phyloP scores from a whole-genome alignment of 1,140 invertebrate species.

The Neodiprion fabricii region DNA sequence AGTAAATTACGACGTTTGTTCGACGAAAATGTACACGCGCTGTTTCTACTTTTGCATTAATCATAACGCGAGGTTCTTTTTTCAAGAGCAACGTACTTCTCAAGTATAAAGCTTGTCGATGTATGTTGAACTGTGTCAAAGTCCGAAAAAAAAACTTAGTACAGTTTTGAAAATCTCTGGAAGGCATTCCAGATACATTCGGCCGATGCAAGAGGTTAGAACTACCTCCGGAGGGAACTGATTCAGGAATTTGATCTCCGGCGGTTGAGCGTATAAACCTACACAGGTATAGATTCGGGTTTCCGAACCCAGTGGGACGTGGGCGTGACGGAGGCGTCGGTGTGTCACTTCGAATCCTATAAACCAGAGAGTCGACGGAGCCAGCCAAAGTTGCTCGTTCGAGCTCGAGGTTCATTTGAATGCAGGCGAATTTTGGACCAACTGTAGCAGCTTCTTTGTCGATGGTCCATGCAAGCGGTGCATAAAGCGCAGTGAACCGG shows the following conservation, averaged over 20 bases:
- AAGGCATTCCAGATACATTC: too few relatives aligned
- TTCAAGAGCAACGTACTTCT: too few relatives aligned
- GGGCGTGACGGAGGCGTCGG: not conserved
- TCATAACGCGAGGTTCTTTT: too few relatives aligned
- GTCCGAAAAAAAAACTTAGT: too few relatives aligned
- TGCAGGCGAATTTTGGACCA: not conserved
- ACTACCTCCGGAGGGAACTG: not conserved
- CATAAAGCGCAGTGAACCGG: constrained; percentile 23
- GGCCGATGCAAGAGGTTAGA: too few relatives aligned
- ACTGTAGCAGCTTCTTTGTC: constrained; percentile 5
- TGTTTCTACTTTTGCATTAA: too few relatives aligned
- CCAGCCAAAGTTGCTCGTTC: constrained; percentile 4
- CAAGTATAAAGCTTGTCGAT: too few relatives aligned
- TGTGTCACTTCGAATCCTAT: constrained; percentile 5
- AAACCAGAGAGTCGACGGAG: not conserved
- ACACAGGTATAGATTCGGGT: not conserved
- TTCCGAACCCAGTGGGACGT: not conserved
- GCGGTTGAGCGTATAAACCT: not conserved
- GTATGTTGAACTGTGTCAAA: too few relatives aligned
- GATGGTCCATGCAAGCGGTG: constrained; percentile 2
- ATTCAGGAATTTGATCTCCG: not conserved
- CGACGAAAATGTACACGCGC: too few relatives aligned
- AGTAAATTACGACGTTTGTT: too few relatives aligned
- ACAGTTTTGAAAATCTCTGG: too few relatives aligned
- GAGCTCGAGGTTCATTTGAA: constrained; percentile 7